Evolutionary conservation across 2,797 vertebrate species (phyloP).

Genomic region (Synanceia verrucosa): DNA sequence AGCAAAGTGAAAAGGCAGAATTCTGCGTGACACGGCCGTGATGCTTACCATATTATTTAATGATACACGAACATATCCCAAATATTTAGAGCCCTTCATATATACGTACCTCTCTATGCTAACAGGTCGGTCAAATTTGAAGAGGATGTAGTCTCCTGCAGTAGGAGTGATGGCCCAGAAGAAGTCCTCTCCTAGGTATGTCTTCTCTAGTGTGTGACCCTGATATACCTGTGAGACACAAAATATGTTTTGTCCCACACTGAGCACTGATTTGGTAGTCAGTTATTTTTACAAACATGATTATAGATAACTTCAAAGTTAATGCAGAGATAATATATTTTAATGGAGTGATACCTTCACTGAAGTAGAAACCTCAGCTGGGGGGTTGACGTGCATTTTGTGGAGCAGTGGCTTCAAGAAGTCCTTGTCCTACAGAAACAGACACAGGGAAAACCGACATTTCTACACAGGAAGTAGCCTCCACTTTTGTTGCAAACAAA

Average conservation of each 20-base stretch:
- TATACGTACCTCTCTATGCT: conserved; percentile 92
- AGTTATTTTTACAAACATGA: neutral
- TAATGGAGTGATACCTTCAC: conserved; percentile 82
- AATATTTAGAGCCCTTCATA: neutral
- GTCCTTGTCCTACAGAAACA: conserved; percentile 91
- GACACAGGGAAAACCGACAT: conserved; percentile 7
- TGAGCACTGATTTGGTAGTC: neutral
- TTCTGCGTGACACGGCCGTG: neutral
- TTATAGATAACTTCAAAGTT: neutral
- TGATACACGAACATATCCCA: neutral
- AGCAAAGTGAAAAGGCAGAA: conserved; percentile 8
- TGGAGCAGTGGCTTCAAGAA: conserved; percentile 97
- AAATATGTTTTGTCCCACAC: neutral
- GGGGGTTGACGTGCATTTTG: conserved; percentile 97
- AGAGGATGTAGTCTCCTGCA: conserved; percentile 93
- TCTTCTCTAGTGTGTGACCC: conserved; percentile 96
- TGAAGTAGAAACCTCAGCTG: conserved; percentile 97
- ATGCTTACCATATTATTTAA: neutral
- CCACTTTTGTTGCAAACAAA: neutral
- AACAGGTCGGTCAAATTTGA: conserved; percentile 96
- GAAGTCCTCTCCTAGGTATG: conserved; percentile 96
- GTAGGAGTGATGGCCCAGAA: conserved; percentile 97
- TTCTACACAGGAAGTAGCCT: conserved; percentile 29
- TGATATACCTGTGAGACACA: conserved; percentile 87
- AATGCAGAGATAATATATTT: neutral